Percentiles rank a stretch among this genome's conserved stretches.
phyloP scores from a whole-genome alignment of 2,888 invertebrate species.

The Trachelus troglodyta region DNA sequence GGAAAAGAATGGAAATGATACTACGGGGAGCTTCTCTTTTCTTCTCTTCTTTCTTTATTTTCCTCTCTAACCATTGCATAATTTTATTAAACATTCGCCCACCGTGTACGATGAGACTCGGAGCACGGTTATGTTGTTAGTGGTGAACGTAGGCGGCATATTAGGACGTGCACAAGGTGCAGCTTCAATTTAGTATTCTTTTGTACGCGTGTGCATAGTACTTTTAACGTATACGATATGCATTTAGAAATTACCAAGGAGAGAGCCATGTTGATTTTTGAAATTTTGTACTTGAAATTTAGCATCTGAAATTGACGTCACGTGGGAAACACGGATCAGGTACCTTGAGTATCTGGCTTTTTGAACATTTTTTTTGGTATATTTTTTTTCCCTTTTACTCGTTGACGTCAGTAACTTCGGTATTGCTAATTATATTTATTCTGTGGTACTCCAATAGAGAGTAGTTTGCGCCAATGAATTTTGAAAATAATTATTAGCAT shows the following conservation, averaged over 20 bases:
- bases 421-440: not conserved
- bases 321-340: too few species aligned
- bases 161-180: not conserved
- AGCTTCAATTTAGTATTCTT: not conserved
- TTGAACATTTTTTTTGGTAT: too few species aligned
- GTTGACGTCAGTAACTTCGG: not conserved
- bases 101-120: not conserved
- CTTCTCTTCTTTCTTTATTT: constrained; percentile 7
- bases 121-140: not conserved
- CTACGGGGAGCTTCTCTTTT: constrained; percentile 20
- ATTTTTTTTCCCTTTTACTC: not conserved
- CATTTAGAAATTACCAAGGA: not conserved
- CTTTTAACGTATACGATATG: not conserved
- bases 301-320: not conserved
- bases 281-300: not conserved
- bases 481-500: not conserved
- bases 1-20: constrained; percentile 21
- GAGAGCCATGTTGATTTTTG: not conserved
- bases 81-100: constrained; percentile 4
- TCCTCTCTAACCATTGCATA: constrained; percentile 14
- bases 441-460: not conserved
- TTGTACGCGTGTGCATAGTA: not conserved
- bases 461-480: not conserved
- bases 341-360: too few species aligned
- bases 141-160: not conserved